Base-by-base conservation (phyloP, 2,797 vertebrate genomes). In the Lates japonicus region DNA sequence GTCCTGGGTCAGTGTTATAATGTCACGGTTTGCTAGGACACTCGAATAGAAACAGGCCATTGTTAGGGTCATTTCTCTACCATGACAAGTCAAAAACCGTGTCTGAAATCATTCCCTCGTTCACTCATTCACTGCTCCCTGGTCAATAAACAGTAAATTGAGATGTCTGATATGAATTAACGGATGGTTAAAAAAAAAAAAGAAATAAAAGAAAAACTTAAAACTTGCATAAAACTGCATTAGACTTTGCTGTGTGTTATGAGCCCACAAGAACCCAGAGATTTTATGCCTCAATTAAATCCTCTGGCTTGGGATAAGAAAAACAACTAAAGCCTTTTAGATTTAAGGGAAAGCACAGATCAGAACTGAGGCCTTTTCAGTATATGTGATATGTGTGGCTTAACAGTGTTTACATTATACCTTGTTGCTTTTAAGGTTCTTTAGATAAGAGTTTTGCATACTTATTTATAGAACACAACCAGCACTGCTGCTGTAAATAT, bases 241-340 rank as follows among this genome's bases (percentile, higher is more conserved):
- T 51, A 46, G 62, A 29, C 6, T 51, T 19, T 3, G 1, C 31
- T 13, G 1, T 42, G 7, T 46, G n/a, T 62, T 51, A 49, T 22
- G 14, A 52, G 11, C 7, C 1, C 39, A 57, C 52, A 57, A 35
- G n/a, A 49, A 41, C 19, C 41, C 9, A 31, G 16, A 5, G 60
- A 19, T 44, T 62, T 25, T 55, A 29, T 55, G 61, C 4, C 39
- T 49, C 2, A 55, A 37, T 37, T 20, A 42, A 20, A 70, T 48
- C n/a, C 20, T 59, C 41, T 22, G 16, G 35, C 8, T 12, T 25
- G n/a, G n/a, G 52, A 54, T 58, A n/a, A 22, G 22, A 29, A 31
- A 64, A 39, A 16, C n/a, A 54, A 14, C 63, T n/a, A 29, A 17
- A 37, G 48, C 33, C 74, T 70, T 52, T 51, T 33, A 57, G 62